Base-by-base conservation (phyloP, 2,797 vertebrate species). In the Helostoma temminkii region DNA sequence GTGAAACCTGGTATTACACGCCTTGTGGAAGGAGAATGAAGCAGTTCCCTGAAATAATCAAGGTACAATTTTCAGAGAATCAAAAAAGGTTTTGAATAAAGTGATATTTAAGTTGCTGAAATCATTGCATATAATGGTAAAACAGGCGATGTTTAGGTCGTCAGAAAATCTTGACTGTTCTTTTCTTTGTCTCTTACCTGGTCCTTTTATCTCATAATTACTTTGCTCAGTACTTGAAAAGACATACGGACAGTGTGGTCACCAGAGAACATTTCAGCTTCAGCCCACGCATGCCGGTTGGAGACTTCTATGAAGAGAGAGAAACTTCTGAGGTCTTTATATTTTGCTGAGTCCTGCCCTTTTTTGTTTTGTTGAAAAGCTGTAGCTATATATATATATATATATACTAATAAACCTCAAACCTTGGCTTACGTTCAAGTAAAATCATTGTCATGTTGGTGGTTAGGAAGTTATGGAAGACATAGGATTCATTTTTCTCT, bases 1-100 rank as follows among this genome's bases (percentile, higher is more conserved):
- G 97, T 0, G 98, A 99, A 89, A 99, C 97, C 1, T 98, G 97
- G 97, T 98, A 98, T 93, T 99, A 98, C 22, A 96, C 96, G 4
- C 97, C 98, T 9, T 99, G 97, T 71, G 98, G 98, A 43, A 95
- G 97, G 82, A 95, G 97, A 83, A 97, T 98, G 96, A 98, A 98
- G 81, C 98, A 99, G 71, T 98, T 98, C 81, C 97, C 97, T 0
- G 98, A 99, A 92, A 96, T 98, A 77, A 95, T 98, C 74, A 99
- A 99, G 96, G 98, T 99, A 88, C 57, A 21, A 47, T 56, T 22
- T 3, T 1, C 0, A 4, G n/a, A 6, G 6, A 57, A 48, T 3
- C 28, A 32, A 34, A 41, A 5, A 41, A 10, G 32, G 32, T 32
- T 3, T 32, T 32, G 32, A 10, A 34, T 11, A 3, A 34, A 11